phyloP scores from a whole-genome alignment of 2,113 vertebrate genomes.

The Apodemus speciosus region DNA sequence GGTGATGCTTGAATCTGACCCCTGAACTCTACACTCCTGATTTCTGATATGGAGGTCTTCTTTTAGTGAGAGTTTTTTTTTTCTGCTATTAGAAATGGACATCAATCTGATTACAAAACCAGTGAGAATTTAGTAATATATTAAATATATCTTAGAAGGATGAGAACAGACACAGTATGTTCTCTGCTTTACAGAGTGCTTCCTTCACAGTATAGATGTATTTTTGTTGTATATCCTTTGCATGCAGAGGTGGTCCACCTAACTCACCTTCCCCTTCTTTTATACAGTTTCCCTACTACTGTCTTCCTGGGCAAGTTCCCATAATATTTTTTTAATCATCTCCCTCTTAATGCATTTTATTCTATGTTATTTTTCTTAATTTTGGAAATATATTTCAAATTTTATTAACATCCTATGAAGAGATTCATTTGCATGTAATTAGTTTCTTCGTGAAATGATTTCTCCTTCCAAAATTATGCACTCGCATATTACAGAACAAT shows the following conservation, averaged over 20 bases:
- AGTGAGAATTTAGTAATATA: neutral
- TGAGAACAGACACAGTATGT: neutral
- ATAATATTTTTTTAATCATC: conserved; percentile 56
- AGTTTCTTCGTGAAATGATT: conserved; percentile 79
- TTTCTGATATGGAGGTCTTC: neutral
- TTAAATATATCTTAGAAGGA: neutral
- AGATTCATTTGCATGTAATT: conserved; percentile 83
- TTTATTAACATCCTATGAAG: conserved; percentile 78
- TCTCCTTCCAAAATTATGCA: conserved; percentile 80
- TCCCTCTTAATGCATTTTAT: conserved; percentile 48
- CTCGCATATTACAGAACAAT: conserved; percentile 82
- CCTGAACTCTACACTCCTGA: too few relatives aligned
- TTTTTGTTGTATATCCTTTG: too few relatives aligned
- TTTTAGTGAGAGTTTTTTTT: neutral
- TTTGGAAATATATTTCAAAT: conserved; percentile 73
- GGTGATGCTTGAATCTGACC: too few relatives aligned
- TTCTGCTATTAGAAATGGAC: neutral
- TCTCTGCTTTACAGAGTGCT: too few relatives aligned
- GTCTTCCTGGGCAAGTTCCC: neutral
- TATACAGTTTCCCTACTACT: neutral
- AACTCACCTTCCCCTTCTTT: neutral
- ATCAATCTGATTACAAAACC: neutral
- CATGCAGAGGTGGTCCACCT: neutral
- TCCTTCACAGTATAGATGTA: too few relatives aligned
- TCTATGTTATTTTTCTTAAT: conserved; percentile 72